Evolutionary conservation across 1,140 invertebrate genomes (phyloP), one percentile per base, ranked within the genome.

Genomic region (Ips typographus): DNA sequence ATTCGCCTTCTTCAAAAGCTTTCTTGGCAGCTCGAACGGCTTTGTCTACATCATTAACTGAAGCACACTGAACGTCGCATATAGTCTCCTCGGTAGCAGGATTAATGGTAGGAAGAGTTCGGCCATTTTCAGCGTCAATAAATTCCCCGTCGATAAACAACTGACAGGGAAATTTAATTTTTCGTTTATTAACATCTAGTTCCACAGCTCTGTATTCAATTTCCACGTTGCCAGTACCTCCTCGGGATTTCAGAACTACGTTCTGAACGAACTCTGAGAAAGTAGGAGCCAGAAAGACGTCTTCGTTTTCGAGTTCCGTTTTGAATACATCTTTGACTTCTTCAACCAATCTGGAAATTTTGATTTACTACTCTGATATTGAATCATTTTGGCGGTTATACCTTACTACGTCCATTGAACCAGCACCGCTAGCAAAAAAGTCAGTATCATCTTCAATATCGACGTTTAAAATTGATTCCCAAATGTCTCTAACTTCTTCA

Each of bases 381-480:
- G 22, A 22, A 22, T 22, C 22, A 22, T 22, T 22, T 22, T 22
- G 22, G 22, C 22, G 22, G 22, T 22, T 22, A 22, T 81, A 88
- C 84, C 89, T 87, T 1, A 96, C 94, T 4, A 98, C 95, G 80
- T 98, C 96, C 94, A 98, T 98, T 5, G 95, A 97, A 0, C 94
- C 93, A 37, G 93, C 96, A 39, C 96, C 96, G 47, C 86, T 88
- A 6, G 88, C 88, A 80, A 99, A 98, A 80, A 98, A 98, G 79
- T 98, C 94, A 0, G 94, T 94, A 1, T 89, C 85, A 1, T 90
- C 84, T 1, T 90, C 87, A 2, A 98, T 85, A 1, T 91, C 88
- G 1, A 87, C 82, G 71, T 89, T 90, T 0, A 98, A 82, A 74
- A 98, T 98, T 3, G 88, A 86, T 67, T 88, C 85, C 96, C 96